Conservation (phyloP, 2,888 invertebrate species). For the Gymnocheta viridis region DNA sequence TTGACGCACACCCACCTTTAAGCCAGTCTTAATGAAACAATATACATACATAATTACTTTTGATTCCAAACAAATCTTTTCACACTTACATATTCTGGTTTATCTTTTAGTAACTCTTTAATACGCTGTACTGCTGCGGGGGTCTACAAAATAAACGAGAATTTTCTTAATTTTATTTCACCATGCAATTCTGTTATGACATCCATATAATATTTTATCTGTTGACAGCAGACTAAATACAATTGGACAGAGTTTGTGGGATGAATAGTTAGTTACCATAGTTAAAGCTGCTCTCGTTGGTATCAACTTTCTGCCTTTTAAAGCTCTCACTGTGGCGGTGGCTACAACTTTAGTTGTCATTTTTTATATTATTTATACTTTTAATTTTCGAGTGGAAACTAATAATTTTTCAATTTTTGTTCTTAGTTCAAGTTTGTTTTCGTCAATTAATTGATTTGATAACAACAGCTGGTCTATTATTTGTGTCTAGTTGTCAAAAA, state of each 20-base stretch:
- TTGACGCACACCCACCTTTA: slow-evolving; percentile 97
- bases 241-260: not conserved
- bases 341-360: slow-evolving; percentile 92
- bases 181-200: slow-evolving; percentile 52
- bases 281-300: slow-evolving; percentile 93
- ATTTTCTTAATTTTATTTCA: slow-evolving; percentile 37
- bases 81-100: slow-evolving; percentile 84
- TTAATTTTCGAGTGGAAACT: slow-evolving; percentile 4
- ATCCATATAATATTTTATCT: slow-evolving; percentile 1
- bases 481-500: slow-evolving; percentile 27
- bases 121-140: slow-evolving; percentile 92
- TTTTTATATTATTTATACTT: slow-evolving; percentile 65
- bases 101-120: slow-evolving; percentile 89
- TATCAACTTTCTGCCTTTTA: slow-evolving; percentile 89
- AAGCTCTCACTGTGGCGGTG: slow-evolving; percentile 94
- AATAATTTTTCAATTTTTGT: not conserved
- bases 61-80: not conserved
- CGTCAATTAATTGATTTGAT: slow-evolving; percentile 42
- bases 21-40: slow-evolving; percentile 86
- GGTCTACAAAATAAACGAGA: slow-evolving; percentile 83
- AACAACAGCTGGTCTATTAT: slow-evolving; percentile 65
- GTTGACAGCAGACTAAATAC: not conserved
- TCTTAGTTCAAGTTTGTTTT: slow-evolving; percentile 48
- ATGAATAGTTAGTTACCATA: slow-evolving; percentile 82
- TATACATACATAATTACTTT: not conserved